phyloP scores from a whole-genome alignment of 2,113 vertebrate genomes.

The Megaleporinus macrocephalus region DNA sequence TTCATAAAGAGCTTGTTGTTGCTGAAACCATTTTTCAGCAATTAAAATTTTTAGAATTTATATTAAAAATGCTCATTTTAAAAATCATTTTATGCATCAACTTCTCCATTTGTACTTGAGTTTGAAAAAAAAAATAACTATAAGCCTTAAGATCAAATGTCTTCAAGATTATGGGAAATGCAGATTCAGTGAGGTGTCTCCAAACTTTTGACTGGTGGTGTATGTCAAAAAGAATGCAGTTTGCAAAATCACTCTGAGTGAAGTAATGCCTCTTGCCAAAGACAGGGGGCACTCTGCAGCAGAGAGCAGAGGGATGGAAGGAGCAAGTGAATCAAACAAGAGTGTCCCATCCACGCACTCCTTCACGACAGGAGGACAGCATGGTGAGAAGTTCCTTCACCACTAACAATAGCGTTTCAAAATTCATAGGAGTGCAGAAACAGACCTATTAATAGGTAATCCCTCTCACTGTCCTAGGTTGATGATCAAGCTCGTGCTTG shows the following conservation, averaged over 20 bases:
- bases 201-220: too few species aligned
- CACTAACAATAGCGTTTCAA: not conserved
- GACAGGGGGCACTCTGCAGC: constrained; percentile 67
- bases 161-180: too few species aligned
- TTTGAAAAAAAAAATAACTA: too few species aligned
- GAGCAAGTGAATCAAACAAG: constrained; percentile 68
- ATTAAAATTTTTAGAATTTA: too few species aligned
- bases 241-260: not conserved
- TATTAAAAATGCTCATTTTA: too few species aligned
- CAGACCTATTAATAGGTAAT: not conserved
- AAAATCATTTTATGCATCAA: too few species aligned
- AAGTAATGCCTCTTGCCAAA: constrained; percentile 47
- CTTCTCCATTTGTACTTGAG: too few species aligned
- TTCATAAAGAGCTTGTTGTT: too few species aligned
- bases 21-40: too few species aligned
- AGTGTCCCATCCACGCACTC: constrained; percentile 4
- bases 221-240: too few species aligned
- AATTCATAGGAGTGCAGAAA: not conserved
- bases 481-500: constrained; percentile 44
- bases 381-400: constrained; percentile 55
- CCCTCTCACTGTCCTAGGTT: not conserved
- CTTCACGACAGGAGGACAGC: constrained; percentile 8
- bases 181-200: too few species aligned
- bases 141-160: too few species aligned
- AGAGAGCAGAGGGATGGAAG: constrained; percentile 67